Evolutionary conservation across 2,797 vertebrate genomes (phyloP).

Genomic region (Staurois parvus): DNA sequence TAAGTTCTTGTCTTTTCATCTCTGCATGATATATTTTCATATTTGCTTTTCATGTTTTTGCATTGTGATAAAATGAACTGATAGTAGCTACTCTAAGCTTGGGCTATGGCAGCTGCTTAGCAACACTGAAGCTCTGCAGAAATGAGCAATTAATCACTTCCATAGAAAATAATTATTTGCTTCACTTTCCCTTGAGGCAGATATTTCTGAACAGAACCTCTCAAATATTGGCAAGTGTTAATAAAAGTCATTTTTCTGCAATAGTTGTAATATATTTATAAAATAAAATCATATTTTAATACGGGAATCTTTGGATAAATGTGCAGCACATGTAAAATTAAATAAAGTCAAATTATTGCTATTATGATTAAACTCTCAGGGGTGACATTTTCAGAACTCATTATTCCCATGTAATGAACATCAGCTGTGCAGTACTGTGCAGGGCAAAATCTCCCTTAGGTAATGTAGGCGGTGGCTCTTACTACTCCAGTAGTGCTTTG

Average conservation of each 20-base stretch:
- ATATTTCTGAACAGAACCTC: background rate
- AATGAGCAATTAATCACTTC: slow-evolving; percentile 28
- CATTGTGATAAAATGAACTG: background rate
- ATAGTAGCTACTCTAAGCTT: background rate
- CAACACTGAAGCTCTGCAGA: slow-evolving; percentile 3
- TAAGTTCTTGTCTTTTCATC: too few species aligned
- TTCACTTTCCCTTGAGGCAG: slow-evolving; percentile 3
- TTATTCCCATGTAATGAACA: background rate
- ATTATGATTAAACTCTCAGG: background rate
- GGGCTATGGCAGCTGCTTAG: slow-evolving; percentile 14
- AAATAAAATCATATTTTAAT: background rate
- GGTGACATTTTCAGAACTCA: background rate
- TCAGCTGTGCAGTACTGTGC: background rate
- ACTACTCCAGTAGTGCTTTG: background rate
- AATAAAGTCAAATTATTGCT: background rate
- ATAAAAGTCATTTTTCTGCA: background rate
- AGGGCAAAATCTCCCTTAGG: background rate
- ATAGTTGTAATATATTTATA: background rate
- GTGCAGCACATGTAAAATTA: background rate
- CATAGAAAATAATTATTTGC: slow-evolving; percentile 19
- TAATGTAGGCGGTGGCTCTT: background rate
- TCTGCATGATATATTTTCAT: too few species aligned
- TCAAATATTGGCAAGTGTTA: background rate
- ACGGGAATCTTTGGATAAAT: background rate
- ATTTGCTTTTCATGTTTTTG: background rate